phyloP scores from a whole-genome alignment of 2,113 vertebrate genomes.

The Podilymbus podiceps region DNA sequence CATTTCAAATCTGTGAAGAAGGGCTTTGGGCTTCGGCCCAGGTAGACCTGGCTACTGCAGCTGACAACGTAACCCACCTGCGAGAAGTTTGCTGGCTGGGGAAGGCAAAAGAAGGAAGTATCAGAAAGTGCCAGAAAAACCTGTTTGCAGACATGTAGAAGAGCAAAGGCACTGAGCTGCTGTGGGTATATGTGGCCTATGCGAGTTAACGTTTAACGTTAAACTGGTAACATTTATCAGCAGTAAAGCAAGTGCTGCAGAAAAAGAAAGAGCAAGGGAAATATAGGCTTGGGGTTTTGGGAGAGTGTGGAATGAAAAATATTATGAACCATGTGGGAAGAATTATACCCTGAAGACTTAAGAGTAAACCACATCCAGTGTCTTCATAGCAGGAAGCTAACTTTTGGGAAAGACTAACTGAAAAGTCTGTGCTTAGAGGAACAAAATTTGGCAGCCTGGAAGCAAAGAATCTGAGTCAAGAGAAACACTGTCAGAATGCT shows the following conservation, averaged over 20 bases:
- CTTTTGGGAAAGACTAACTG: background rate
- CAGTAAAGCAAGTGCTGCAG: background rate
- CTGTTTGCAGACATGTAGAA: background rate
- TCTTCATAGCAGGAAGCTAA: background rate
- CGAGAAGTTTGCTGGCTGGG: background rate
- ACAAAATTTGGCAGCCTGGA: background rate
- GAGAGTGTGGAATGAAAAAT: background rate
- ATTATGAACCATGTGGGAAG: background rate
- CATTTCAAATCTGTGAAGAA: background rate
- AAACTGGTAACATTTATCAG: no score
- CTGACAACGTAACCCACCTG: rapidly evolving
- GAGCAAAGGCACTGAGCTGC: background rate
- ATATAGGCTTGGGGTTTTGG: background rate
- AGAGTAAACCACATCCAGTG: background rate
- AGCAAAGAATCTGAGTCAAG: background rate
- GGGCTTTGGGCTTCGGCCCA: background rate
- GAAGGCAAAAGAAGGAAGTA: background rate
- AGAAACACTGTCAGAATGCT: rapidly evolving
- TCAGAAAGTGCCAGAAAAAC: background rate
- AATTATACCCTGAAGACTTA: background rate
- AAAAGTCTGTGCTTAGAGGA: background rate
- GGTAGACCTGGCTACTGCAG: background rate
- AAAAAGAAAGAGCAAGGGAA: background rate
- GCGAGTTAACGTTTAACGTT: background rate
- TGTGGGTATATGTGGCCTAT: no score